These are phyloP conservation scores for Menidia beryllina DNA, from an alignment of 2,113 vertebrate species.

Conservation along the genomic window DNA sequence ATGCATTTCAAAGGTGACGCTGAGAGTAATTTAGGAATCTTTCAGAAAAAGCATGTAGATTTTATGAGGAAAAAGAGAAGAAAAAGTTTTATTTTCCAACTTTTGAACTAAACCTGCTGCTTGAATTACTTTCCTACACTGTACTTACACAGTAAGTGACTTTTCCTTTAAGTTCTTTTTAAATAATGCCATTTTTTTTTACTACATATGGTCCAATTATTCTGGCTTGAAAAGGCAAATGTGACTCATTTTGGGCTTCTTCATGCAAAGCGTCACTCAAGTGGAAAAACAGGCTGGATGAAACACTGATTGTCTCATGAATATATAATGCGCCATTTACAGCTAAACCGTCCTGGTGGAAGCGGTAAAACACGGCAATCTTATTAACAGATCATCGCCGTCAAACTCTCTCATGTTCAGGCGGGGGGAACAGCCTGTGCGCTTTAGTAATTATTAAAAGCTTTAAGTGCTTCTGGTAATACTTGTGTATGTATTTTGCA, in stretches of 20 bases:
- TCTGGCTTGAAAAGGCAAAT: conserved; percentile 41
- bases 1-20: conserved; percentile 33
- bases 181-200: conserved; percentile 31
- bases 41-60: not conserved
- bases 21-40: conserved; percentile 51
- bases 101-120: not conserved
- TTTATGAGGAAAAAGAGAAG: not conserved
- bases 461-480: conserved; percentile 82
- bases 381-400: conserved; percentile 76
- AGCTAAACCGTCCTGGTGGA: conserved; percentile 68
- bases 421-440: conserved; percentile 44
- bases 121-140: not conserved
- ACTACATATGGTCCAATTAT: conserved; percentile 37
- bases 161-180: conserved; percentile 1
- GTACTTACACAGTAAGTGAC: not conserved
- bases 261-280: conserved; percentile 53
- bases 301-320: conserved; percentile 77
- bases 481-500: conserved; percentile 82
- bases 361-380: conserved; percentile 67
- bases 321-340: conserved; percentile 76
- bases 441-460: conserved; percentile 84
- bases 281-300: conserved; percentile 62
- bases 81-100: not conserved
- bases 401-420: conserved; percentile 70
- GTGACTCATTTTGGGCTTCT: conserved; percentile 54